These are phyloP conservation scores for Chamaetylas fuelleborni DNA, from an alignment of 2,113 vertebrate genomes.

Conservation along the genomic window DNA sequence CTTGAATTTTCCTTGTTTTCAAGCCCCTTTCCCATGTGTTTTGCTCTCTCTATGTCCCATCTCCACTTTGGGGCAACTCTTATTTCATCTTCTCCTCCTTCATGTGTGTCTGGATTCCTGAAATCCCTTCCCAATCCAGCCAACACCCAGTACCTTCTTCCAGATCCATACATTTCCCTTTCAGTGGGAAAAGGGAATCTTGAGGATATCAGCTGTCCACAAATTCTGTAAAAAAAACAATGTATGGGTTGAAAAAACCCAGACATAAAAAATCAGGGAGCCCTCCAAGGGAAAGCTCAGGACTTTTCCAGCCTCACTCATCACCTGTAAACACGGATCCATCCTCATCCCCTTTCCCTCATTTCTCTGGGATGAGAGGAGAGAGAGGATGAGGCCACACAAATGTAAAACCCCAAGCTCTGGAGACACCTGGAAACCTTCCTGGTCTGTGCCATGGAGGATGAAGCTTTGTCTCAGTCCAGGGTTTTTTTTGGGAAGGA, in stretches of 20 bases:
- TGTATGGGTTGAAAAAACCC: neutral
- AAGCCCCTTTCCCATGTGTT: neutral
- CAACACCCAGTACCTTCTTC: neutral
- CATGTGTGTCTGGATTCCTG: neutral
- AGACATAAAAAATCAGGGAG: rapidly evolving
- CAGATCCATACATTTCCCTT: neutral
- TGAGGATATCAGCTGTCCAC: neutral
- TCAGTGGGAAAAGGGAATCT: neutral
- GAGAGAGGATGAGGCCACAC: neutral
- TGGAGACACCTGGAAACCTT: neutral
- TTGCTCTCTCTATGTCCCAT: neutral
- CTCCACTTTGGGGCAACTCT: neutral
- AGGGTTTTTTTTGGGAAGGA: neutral
- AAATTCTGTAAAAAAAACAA: neutral
- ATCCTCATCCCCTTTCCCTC: neutral
- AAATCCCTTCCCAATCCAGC: neutral
- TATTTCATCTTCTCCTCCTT: neutral
- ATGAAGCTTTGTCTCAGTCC: neutral
- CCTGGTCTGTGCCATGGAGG: neutral
- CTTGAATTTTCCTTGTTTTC: neutral
- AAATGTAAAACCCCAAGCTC: neutral
- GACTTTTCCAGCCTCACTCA: neutral
- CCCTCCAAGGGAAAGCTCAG: neutral
- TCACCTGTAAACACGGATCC: rapidly evolving
- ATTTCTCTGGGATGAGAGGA: neutral